phyloP scores from a whole-genome alignment of 2,797 vertebrate genomes.

The Apodemus agrarius region DNA sequence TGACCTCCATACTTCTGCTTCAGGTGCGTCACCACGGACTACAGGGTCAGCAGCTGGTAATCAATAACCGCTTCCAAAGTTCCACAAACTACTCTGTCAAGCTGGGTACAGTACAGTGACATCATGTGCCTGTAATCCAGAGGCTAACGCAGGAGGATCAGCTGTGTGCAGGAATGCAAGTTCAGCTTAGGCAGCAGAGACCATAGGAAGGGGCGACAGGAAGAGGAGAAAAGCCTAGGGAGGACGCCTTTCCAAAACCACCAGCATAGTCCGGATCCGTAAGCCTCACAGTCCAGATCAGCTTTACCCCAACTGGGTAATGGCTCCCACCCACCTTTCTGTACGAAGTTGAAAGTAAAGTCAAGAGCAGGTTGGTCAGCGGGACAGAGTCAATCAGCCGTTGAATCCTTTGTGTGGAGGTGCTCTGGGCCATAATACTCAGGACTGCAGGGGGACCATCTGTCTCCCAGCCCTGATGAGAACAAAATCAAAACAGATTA shows the following conservation, averaged over 20 bases:
- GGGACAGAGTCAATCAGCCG: slow-evolving; percentile 98
- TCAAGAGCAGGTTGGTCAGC: slow-evolving; percentile 96
- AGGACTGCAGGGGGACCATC: slow-evolving; percentile 97
- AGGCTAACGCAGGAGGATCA: background rate
- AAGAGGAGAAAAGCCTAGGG: background rate
- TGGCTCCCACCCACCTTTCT: slow-evolving; percentile 92
- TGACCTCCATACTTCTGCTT: background rate
- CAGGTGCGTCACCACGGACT: background rate
- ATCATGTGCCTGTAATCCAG: background rate
- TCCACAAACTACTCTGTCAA: background rate
- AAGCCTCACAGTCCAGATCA: background rate
- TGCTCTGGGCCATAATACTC: slow-evolving; percentile 98
- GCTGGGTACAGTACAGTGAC: background rate
- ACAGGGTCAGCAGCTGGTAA: background rate
- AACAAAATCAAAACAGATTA: background rate
- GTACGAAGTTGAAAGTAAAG: slow-evolving; percentile 96
- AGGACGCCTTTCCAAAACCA: background rate
- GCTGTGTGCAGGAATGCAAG: background rate
- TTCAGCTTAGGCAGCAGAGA: background rate
- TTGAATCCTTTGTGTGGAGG: slow-evolving; percentile 98
- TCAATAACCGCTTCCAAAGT: background rate
- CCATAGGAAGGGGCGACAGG: background rate
- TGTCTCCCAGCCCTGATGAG: slow-evolving; percentile 92
- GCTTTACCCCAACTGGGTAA: background rate
- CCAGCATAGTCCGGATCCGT: background rate